A percentile compares a stretch with the other conserved stretches of the same genome.
These are phyloP conservation scores for Hipparchia semele DNA, from an alignment of 2,888 invertebrate genomes.

Conservation along the genomic window DNA sequence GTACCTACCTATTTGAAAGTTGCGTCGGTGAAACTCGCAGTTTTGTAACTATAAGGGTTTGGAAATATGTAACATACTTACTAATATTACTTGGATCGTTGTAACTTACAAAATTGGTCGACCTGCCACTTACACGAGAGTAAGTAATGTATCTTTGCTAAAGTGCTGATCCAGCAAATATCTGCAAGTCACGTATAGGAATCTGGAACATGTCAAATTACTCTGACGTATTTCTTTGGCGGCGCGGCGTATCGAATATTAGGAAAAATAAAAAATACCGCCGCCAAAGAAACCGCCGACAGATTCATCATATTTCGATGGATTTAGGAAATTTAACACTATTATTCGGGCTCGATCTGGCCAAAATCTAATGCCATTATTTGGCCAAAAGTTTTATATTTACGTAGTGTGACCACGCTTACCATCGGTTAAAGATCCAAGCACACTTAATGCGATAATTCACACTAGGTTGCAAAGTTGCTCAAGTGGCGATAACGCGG, in stretches of 20 bases:
- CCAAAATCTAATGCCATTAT: constrained; percentile 72
- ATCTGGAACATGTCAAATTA: constrained; percentile 29
- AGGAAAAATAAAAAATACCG: constrained; percentile 42
- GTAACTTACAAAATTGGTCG: too few species aligned
- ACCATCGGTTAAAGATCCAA: background rate
- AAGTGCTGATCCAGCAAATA: background rate
- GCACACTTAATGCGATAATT: too few species aligned
- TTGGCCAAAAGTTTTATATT: constrained; percentile 55
- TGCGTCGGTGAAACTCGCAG: too few species aligned
- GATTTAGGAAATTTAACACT: constrained; percentile 78
- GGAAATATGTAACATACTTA: too few species aligned
- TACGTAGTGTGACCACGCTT: constrained; percentile 47
- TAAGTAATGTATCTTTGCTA: background rate
- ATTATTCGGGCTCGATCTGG: constrained; percentile 65
- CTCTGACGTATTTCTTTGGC: constrained; percentile 30
- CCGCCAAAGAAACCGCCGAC: constrained; percentile 62
- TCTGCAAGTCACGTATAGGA: constrained; percentile 33
- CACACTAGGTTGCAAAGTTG: too few species aligned
- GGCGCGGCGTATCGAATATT: constrained; percentile 34
- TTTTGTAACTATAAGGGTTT: too few species aligned
- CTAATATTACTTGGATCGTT: too few species aligned
- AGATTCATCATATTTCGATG: constrained; percentile 74
- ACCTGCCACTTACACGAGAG: too few species aligned
- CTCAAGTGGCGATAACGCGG: too few species aligned
- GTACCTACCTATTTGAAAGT: too few species aligned